These are phyloP conservation scores for Spodoptera littoralis DNA, from an alignment of 2,888 invertebrate genomes.

Conservation along the genomic window DNA sequence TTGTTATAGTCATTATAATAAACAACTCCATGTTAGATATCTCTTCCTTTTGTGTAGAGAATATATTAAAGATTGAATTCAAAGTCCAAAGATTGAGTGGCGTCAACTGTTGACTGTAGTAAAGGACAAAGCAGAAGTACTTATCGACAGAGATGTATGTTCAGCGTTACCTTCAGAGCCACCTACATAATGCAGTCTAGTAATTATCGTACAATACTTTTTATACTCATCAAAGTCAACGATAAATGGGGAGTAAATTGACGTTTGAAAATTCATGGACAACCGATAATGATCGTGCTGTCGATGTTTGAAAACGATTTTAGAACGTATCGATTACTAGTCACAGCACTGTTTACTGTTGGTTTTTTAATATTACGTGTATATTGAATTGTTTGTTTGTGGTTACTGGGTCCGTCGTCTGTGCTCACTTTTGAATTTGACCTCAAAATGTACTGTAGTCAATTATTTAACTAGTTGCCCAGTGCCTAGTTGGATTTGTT, in stretches of 20 bases:
- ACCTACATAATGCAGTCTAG: conserved; percentile 44
- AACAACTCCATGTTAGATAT: conserved; percentile 20
- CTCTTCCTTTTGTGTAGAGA: conserved; percentile 7
- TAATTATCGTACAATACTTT: conserved; percentile 52
- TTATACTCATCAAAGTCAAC: conserved; percentile 56
- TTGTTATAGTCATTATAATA: conserved; percentile 12
- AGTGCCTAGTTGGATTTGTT: too few relatives aligned
- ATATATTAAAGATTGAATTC: conserved; percentile 6
- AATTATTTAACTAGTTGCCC: too few relatives aligned
- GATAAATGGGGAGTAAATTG: conserved; percentile 55
- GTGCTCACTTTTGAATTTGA: too few relatives aligned
- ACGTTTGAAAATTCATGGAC: conserved; percentile 52
- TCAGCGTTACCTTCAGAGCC: conserved; percentile 42
- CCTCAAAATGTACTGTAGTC: too few relatives aligned
- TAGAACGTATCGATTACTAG: conserved; percentile 34
- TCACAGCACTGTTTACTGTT: conserved; percentile 14
- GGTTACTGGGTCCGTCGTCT: background rate
- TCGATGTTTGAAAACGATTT: conserved; percentile 32
- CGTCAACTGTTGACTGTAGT: background rate
- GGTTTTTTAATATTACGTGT: conserved; percentile 8
- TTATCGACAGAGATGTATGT: conserved; percentile 26
- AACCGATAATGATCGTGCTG: conserved; percentile 33
- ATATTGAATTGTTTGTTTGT: conserved; percentile 3
- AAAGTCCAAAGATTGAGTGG: conserved; percentile 33
- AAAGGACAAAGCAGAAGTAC: conserved; percentile 24